Evolutionary conservation across 2,113 vertebrate genomes (phyloP).

Genomic region (Sorex fumeus): DNA sequence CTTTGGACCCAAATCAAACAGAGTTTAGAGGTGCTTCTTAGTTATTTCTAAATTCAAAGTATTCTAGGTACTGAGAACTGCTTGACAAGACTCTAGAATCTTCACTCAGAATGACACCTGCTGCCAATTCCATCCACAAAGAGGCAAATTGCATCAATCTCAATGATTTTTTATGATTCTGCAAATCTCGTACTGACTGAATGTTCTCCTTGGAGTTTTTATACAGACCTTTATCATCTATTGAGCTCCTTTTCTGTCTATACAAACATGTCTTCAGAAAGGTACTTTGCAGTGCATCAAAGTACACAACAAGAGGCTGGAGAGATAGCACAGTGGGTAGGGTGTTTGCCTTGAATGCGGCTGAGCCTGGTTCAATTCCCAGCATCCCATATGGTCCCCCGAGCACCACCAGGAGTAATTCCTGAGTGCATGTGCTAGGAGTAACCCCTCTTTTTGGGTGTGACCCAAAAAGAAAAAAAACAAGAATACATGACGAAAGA

Average conservation of each 20-base stretch:
- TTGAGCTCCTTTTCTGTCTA: background rate
- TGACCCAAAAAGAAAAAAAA: background rate
- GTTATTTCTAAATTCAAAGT: background rate
- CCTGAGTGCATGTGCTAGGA: too few species aligned
- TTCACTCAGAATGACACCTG: background rate
- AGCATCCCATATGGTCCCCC: too few species aligned
- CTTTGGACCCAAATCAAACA: background rate
- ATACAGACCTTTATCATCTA: background rate
- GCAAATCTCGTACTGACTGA: background rate
- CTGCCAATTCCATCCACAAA: too few species aligned
- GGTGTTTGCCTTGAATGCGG: too few species aligned
- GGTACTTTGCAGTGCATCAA: background rate
- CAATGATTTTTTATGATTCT: background rate
- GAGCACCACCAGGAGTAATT: too few species aligned
- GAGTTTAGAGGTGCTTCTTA: background rate
- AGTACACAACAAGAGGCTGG: background rate
- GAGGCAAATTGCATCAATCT: too few species aligned
- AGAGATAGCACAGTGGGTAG: too few species aligned
- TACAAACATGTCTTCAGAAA: conserved; percentile 36
- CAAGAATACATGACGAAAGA: background rate
- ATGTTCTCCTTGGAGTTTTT: background rate
- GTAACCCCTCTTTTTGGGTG: too few species aligned
- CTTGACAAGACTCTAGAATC: background rate
- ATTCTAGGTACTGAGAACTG: background rate
- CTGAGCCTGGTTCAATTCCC: too few species aligned